Base-by-base conservation (phyloP, 1,140 invertebrate genomes). In the Leptinotarsa undecemlineata region DNA sequence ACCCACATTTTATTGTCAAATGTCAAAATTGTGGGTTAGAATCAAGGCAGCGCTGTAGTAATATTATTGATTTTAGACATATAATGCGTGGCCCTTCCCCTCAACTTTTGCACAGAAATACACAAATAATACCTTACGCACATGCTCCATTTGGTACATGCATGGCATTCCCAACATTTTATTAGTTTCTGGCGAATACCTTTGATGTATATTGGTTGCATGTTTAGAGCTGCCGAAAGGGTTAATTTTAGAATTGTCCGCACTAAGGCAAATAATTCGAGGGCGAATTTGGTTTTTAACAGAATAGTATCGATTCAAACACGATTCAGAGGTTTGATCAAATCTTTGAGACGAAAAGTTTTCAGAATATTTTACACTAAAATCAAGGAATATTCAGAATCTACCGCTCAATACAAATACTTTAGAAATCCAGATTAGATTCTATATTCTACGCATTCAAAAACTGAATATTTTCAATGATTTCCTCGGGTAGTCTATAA, bases 11-110 rank as follows among this genome's bases (percentile, higher is more conserved):
- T 57, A 47, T 48, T 42, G 73, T 74, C 73, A 68, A 68, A 74
- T 62, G 73, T 74, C 73, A 74, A 74, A 74, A 68, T 57, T 33
- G 64, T 48, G 64, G 73, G 67, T 61, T 33, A 21, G 73, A 42
- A 68, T 23, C 33, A 74, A 68, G 66, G 57, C 63, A 68, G 73
- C 73, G 66, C 73, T 61, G 64, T 74, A 69, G 73, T 57, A 74
- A 66, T 68, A 69, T 71, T 74, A 74, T 74, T 74, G 73, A 74
- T 74, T 74, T 74, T 74, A 74, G 68, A 57, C 64, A 69, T 71
- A 66, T 69, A 69, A 68, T 74, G 73, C 73, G 73, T 74, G 73
- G 57, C 71, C 71, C 63, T 71, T 67, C 71, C 71, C 71, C 63
- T 48, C 26, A 15, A 72, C 71, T 67, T 72, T 23, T 48, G 57